Conservation (phyloP, 2,113 vertebrate species). For the Miniopterus natalensis region DNA sequence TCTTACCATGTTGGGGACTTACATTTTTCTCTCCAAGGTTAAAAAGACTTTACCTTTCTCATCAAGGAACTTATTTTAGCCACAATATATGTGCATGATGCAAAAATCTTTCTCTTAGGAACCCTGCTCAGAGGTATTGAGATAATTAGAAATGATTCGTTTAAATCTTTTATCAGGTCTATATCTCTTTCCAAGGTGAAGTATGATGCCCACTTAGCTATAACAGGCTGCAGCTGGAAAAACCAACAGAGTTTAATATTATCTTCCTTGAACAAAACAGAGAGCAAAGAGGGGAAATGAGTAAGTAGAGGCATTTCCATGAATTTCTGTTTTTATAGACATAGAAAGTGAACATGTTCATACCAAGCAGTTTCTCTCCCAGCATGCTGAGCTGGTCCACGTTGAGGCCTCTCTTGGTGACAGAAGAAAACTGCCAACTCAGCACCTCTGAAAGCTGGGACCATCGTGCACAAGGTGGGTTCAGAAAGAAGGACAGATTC, state of each 20-base stretch:
- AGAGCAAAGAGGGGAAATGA: not conserved
- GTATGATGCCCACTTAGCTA: not conserved
- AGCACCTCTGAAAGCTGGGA: constrained; percentile 92
- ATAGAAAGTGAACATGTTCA: not conserved
- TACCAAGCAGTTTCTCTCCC: constrained; percentile 92
- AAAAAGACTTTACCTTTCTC: not conserved
- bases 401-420: constrained; percentile 93
- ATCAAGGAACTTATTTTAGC: not conserved
- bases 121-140: not conserved
- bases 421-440: constrained; percentile 96
- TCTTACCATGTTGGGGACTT: not conserved
- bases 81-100: not conserved
- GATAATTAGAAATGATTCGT: not conserved
- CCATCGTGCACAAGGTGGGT: constrained; percentile 93
- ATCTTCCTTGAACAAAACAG: not conserved
- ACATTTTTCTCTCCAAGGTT: not conserved
- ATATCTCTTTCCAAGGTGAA: not conserved
- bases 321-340: not conserved
- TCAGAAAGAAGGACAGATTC: constrained; percentile 94
- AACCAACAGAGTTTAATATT: not conserved
- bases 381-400: constrained; percentile 92
- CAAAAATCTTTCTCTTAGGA: not conserved
- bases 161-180: not conserved
- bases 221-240: not conserved
- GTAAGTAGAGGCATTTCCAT: not conserved